phyloP scores from a whole-genome alignment of 2,113 vertebrate genomes.

The Prochilodus magdalenae region DNA sequence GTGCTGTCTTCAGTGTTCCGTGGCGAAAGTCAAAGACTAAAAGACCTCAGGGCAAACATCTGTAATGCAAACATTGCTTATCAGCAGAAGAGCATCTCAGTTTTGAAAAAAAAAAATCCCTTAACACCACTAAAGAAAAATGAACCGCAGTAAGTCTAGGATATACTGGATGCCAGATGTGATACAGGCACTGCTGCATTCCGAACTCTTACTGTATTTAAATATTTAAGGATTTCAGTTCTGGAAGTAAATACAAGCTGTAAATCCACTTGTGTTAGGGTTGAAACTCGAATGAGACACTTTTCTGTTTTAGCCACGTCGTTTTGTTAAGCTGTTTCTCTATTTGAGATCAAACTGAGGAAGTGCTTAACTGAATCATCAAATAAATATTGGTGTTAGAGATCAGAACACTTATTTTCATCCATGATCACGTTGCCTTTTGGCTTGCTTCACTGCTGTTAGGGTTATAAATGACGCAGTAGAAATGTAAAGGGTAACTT shows the following conservation, averaged over 20 bases:
- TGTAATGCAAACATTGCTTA: conserved; percentile 24
- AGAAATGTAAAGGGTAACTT: background rate
- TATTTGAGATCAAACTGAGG: background rate
- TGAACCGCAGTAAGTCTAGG: background rate
- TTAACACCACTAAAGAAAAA: background rate
- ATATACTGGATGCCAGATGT: too few species aligned
- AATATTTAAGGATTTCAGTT: too few species aligned
- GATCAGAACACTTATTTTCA: background rate
- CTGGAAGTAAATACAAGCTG: background rate
- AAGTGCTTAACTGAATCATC: background rate
- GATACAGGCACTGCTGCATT: too few species aligned
- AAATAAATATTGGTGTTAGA: background rate
- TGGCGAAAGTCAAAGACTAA: conserved; percentile 28
- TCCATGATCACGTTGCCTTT: background rate
- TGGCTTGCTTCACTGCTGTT: background rate
- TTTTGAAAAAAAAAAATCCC: background rate
- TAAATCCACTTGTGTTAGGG: background rate
- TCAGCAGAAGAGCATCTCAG: background rate
- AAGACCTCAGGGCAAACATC: conserved; percentile 29
- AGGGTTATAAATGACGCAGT: background rate
- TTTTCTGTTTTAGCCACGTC: background rate
- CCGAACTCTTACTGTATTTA: too few species aligned
- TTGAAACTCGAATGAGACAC: background rate
- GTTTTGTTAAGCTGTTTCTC: background rate
- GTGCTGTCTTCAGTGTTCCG: conserved; percentile 6